Evolutionary conservation across 2,888 invertebrate species (phyloP), one percentile per base, ranked within the genome.

Genomic region (Polyommatus icarus): DNA sequence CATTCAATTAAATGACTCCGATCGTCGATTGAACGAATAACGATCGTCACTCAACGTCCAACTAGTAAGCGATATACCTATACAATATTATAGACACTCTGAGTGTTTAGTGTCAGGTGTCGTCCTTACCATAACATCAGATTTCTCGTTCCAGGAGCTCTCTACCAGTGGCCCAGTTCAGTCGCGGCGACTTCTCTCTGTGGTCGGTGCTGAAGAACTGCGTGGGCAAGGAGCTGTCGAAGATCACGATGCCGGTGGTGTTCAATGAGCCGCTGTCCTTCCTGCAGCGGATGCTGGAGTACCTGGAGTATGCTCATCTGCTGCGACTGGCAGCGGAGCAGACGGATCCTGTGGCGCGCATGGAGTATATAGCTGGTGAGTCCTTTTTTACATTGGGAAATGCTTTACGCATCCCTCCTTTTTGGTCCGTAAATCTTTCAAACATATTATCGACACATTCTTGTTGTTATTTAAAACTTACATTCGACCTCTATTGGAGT

Each of bases 231-330:
- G 99, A 99, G 92, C 95, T 99, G 83, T 98, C 98, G 88, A 98
- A 98, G 95, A 98, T 99, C 91, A 98, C 98, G 59, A 98, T 99
- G 98, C 99, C 99, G 80, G 98, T 99, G 82, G 97, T 98, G 82
- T 98, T 99, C 94, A 99, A 99, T 93, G 99, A 99, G 91, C 99
- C 99, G 12, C 94, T 99, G 80, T 98, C 98, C 84, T 99, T 99
- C 92, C 96, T 99, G 67, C 99, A 99, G 95, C 95, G 99, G 79
- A 96, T 99, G 93, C 96, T 98, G 67, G 99, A 99, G 92, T 98
- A 98, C 87, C 96, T 99, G 96, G 99, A 99, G 90, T 99, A 99
- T 86, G 96, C 97, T 8, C 92, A 95, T 76, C 89, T 95, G 71
- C 94, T 99, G 76, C 95, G 96, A 78, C 95, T 96, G 86, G 99